Evolutionary conservation across 2,888 invertebrate genomes (phyloP).

Genomic region (Lampropteryx suffumata): DNA sequence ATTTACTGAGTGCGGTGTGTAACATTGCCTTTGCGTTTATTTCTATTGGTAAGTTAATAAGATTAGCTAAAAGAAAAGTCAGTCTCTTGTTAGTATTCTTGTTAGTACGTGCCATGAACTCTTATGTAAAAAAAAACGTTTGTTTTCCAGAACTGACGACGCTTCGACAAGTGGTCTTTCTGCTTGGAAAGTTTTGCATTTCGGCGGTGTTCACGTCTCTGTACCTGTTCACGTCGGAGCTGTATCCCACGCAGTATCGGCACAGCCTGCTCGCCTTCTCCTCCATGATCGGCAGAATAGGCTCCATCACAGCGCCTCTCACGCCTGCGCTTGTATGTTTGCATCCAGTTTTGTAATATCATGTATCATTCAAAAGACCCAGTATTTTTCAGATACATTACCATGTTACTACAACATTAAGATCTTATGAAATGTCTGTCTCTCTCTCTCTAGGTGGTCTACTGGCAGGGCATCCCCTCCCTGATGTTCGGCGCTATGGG

Average conservation of each 20-base stretch:
- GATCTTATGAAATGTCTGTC: too few relatives aligned
- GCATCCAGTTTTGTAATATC: too few relatives aligned
- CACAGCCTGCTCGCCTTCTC: conserved; percentile 86
- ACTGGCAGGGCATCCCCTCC: conserved; percentile 73
- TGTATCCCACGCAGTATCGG: conserved; percentile 87
- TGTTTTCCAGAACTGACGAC: conserved; percentile 49
- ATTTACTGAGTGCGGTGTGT: conserved; percentile 81
- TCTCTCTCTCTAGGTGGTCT: conserved; percentile 56
- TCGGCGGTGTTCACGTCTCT: conserved; percentile 85
- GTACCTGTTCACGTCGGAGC: conserved; percentile 87
- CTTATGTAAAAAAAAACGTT: too few relatives aligned
- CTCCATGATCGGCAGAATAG: conserved; percentile 87
- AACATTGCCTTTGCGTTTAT: conserved; percentile 67
- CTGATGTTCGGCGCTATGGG: conserved; percentile 81
- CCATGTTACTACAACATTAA: too few relatives aligned
- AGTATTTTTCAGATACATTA: too few relatives aligned
- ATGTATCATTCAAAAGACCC: too few relatives aligned
- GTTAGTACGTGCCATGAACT: too few relatives aligned
- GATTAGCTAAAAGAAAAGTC: too few relatives aligned
- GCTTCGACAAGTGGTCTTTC: conserved; percentile 72
- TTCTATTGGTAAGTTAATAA: conserved; percentile 73
- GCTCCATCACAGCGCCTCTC: conserved; percentile 87
- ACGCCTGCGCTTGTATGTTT: conserved; percentile 86
- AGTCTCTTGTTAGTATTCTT: too few relatives aligned
- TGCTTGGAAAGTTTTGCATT: conserved; percentile 86